A percentile compares a stretch with the other conserved stretches of the same genome.
Evolutionary conservation across 1,140 invertebrate genomes (phyloP).

Genomic region (Phenacoccus solenopsis): DNA sequence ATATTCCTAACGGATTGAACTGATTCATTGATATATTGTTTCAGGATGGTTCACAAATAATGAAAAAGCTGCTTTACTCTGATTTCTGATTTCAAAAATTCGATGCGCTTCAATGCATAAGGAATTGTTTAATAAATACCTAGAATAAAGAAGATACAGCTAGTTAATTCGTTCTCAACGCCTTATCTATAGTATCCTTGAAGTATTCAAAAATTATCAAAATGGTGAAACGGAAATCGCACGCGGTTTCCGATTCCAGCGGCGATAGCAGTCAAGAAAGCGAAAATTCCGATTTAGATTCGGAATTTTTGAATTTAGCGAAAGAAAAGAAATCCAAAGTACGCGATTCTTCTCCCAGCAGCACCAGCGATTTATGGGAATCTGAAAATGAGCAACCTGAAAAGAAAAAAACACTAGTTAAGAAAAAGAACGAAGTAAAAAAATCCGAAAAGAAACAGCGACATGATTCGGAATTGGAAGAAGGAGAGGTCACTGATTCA

Average conservation of each 20-base stretch:
- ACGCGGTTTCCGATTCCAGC: not conserved
- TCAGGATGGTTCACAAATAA: no score
- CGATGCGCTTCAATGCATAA: no score
- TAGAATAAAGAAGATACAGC: no score
- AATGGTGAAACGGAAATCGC: not conserved
- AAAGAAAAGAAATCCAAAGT: not conserved
- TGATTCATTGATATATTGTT: no score
- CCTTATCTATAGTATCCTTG: no score
- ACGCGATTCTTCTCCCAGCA: not conserved
- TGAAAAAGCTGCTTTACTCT: no score
- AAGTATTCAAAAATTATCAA: not conserved
- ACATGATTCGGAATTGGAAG: constrained; percentile 5
- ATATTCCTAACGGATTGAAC: no score
- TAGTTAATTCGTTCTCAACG: no score
- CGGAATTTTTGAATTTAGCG: not conserved
- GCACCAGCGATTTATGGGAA: not conserved
- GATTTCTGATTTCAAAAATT: no score
- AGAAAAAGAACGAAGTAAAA: not conserved
- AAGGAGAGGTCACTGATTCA: constrained; percentile 5
- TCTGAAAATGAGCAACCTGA: not conserved
- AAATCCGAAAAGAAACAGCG: not conserved
- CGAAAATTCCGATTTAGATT: not conserved
- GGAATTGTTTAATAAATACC: no score
- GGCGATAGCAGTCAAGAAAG: not conserved
- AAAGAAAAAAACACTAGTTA: not conserved